Evolutionary conservation across 2,888 invertebrate genomes (phyloP).

Genomic region (Agrochola litura): DNA sequence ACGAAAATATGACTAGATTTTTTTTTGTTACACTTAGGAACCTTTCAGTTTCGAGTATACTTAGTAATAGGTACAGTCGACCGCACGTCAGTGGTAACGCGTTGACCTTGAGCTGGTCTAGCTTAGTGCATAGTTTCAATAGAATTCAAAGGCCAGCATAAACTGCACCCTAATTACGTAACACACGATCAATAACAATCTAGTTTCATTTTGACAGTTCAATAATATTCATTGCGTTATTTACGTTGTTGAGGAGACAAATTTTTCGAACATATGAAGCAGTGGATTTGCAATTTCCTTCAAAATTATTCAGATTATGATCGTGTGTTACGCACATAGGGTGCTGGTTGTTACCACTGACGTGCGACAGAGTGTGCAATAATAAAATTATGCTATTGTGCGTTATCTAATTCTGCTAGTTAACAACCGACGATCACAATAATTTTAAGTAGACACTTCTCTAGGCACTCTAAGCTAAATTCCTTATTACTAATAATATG

Average conservation of each 20-base stretch:
- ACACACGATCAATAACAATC: too few relatives aligned
- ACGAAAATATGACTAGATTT: constrained; percentile 77
- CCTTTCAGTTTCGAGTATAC: constrained; percentile 56
- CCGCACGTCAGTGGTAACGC: not conserved
- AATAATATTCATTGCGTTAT: too few relatives aligned
- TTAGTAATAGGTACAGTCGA: constrained; percentile 13
- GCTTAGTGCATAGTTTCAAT: not conserved
- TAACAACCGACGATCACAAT: constrained; percentile 73
- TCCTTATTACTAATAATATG: constrained; percentile 64
- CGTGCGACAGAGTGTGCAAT: constrained; percentile 12
- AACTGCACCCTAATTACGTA: too few relatives aligned
- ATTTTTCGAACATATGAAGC: too few relatives aligned
- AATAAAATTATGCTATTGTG: constrained; percentile 55
- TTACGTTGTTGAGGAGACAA: too few relatives aligned
- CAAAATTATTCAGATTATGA: too few relatives aligned
- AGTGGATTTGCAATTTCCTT: too few relatives aligned
- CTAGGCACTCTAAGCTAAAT: constrained; percentile 73
- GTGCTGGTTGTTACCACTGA: too few relatives aligned
- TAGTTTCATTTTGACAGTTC: too few relatives aligned
- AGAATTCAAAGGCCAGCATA: not conserved
- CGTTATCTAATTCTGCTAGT: constrained; percentile 53
- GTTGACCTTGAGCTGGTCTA: not conserved
- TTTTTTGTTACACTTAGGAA: constrained; percentile 61
- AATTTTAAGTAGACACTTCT: constrained; percentile 58
- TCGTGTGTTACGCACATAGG: too few relatives aligned